A percentile compares a stretch with the other conserved stretches of the same genome.
These are phyloP conservation scores for Pasiphila rectangulata DNA, from an alignment of 2,888 invertebrate genomes.

Conservation along the genomic window DNA sequence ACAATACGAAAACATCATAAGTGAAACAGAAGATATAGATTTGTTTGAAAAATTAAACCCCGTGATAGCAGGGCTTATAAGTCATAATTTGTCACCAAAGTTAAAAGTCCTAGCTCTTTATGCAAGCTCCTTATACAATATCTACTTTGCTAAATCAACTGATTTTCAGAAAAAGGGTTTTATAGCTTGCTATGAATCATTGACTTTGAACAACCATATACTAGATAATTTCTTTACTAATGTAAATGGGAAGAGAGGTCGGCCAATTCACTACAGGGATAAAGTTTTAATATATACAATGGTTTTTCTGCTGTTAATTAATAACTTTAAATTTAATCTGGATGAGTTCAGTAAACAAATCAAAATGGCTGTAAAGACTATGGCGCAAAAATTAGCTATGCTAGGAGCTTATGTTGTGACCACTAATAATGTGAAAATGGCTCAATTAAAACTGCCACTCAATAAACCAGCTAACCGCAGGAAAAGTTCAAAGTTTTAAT, in stretches of 20 bases:
- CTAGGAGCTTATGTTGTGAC: slow-evolving; percentile 53
- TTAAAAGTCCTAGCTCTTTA: slow-evolving; percentile 55
- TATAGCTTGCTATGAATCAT: slow-evolving; percentile 46
- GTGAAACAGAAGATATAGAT: slow-evolving; percentile 54
- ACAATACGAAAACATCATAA: slow-evolving; percentile 55
- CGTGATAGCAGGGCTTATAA: slow-evolving; percentile 40
- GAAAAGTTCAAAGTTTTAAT: slow-evolving; percentile 19
- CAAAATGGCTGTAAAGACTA: slow-evolving; percentile 50
- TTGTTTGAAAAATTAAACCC: slow-evolving; percentile 19
- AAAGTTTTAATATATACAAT: slow-evolving; percentile 62
- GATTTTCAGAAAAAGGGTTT: too few species aligned
- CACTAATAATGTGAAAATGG: slow-evolving; percentile 45
- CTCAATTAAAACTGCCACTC: slow-evolving; percentile 61
- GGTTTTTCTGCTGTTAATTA: slow-evolving; percentile 60
- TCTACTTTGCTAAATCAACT: slow-evolving; percentile 2
- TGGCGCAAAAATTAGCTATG: slow-evolving; percentile 49
- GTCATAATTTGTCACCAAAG: slow-evolving; percentile 38
- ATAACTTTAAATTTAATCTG: slow-evolving; percentile 57
- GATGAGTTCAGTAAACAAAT: slow-evolving; percentile 50
- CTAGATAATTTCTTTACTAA: slow-evolving; percentile 50
- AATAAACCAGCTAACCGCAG: slow-evolving; percentile 22
- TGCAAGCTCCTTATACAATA: slow-evolving; percentile 40
- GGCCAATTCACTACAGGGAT: slow-evolving; percentile 59
- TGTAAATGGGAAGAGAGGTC: slow-evolving; percentile 41
- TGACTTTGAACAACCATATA: slow-evolving; percentile 56